phyloP scores from a whole-genome alignment of 2,797 vertebrate genomes.

The Halcyon smyrnensis region DNA sequence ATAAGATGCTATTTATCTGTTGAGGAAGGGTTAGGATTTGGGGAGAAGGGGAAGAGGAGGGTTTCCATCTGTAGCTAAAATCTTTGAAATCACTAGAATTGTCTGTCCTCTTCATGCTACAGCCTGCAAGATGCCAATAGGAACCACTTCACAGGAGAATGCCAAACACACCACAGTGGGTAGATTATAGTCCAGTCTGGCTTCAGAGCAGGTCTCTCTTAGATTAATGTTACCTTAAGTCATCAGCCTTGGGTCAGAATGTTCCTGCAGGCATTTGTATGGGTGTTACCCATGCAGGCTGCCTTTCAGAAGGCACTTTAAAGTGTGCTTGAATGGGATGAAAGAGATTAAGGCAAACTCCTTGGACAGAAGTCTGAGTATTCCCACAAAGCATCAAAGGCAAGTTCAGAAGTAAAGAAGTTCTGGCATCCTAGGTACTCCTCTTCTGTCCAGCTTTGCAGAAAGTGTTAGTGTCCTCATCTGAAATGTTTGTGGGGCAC shows the following conservation, averaged over 20 bases:
- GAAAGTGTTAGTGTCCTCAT: accelerated
- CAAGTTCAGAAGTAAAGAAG: neutral
- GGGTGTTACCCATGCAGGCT: neutral
- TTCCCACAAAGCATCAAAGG: neutral
- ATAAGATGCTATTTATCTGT: neutral
- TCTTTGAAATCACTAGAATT: neutral
- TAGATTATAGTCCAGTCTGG: neutral
- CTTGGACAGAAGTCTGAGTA: neutral
- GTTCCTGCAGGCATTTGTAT: neutral
- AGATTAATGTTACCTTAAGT: neutral
- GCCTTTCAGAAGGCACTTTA: neutral
- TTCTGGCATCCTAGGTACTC: neutral
- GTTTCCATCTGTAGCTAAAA: neutral
- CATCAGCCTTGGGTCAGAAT: neutral
- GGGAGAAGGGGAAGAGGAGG: neutral
- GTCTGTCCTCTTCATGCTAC: neutral
- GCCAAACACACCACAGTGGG: neutral
- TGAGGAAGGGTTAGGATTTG: neutral
- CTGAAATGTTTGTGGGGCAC: neutral
- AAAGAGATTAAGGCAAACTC: neutral
- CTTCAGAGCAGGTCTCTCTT: neutral
- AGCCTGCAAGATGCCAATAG: neutral
- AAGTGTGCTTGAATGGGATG: neutral
- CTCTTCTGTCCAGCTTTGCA: neutral
- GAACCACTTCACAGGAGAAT: neutral